These are phyloP conservation scores for Porites evermanni DNA, from an alignment of 92 coral and sea anemone genomes.

Conservation along the genomic window DNA sequence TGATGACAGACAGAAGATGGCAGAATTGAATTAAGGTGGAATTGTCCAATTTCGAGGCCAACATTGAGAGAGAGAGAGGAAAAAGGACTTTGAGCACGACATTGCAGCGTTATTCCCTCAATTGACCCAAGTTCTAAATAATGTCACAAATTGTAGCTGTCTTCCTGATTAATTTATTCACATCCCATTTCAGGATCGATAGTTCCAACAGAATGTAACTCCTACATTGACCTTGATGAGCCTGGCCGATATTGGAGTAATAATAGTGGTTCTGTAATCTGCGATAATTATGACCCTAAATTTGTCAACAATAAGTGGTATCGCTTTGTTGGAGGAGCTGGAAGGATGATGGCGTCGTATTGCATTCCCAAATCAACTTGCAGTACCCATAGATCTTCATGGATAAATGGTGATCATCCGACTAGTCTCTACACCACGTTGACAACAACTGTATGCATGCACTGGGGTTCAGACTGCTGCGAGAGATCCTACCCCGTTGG, in stretches of 20 bases:
- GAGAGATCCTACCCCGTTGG: not conserved
- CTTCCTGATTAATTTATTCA: too few relatives aligned
- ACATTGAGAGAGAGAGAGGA: too few relatives aligned
- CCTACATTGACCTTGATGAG: not conserved
- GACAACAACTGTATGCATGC: conserved; percentile 11
- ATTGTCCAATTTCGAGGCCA: too few relatives aligned
- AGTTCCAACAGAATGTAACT: too few relatives aligned
- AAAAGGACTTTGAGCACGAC: too few relatives aligned
- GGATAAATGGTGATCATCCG: conserved; percentile 25
- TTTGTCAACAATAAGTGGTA: conserved; percentile 8
- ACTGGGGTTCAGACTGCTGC: not conserved
- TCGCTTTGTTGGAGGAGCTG: conserved; percentile 27
- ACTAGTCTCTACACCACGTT: not conserved
- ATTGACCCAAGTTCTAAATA: too few relatives aligned
- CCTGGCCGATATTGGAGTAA: not conserved
- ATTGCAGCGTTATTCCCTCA: too few relatives aligned
- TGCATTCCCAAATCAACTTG: conserved; percentile 21
- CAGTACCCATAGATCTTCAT: not conserved
- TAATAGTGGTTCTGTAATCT: not conserved
- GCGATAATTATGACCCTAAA: not conserved
- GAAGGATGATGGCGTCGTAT: conserved; percentile 26
- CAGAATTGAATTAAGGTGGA: too few relatives aligned
- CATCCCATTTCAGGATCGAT: too few relatives aligned
- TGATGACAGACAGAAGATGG: too few relatives aligned
- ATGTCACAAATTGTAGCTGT: too few relatives aligned